phyloP scores from a whole-genome alignment of 2,797 vertebrate genomes.

The Leptoclinus maculatus region DNA sequence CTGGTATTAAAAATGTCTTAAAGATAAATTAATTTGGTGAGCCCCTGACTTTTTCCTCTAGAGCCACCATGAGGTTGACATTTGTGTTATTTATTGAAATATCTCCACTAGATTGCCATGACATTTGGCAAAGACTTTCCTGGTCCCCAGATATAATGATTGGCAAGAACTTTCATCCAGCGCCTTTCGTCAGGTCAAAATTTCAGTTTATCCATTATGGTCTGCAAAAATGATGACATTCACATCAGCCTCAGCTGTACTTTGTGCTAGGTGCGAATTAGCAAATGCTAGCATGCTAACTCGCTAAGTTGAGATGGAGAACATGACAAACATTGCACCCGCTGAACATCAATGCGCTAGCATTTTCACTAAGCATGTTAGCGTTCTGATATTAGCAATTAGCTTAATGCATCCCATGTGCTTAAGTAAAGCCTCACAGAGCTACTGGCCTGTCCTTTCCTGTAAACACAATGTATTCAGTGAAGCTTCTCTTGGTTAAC shows the following conservation, averaged over 20 bases:
- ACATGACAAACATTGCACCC: not conserved
- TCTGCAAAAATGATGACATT: not conserved
- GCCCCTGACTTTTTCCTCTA: not conserved
- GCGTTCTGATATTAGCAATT: not conserved
- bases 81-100: not conserved
- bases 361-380: not conserved
- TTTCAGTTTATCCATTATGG: not conserved
- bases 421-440: not conserved
- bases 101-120: not conserved
- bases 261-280: no score
- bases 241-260: not conserved
- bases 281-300: not conserved
- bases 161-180: not conserved
- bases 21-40: not conserved
- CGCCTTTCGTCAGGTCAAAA: not conserved
- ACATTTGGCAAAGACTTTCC: not conserved
- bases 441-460: not conserved
- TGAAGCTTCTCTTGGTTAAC: not conserved
- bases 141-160: not conserved
- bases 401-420: no score
- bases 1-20: not conserved
- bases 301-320: not conserved
- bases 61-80: not conserved
- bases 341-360: not conserved
- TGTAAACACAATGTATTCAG: not conserved